Evolutionary conservation across 2,113 vertebrate species (phyloP), one percentile per base, ranked within the genome.

Genomic region (Amphiprion ocellaris): DNA sequence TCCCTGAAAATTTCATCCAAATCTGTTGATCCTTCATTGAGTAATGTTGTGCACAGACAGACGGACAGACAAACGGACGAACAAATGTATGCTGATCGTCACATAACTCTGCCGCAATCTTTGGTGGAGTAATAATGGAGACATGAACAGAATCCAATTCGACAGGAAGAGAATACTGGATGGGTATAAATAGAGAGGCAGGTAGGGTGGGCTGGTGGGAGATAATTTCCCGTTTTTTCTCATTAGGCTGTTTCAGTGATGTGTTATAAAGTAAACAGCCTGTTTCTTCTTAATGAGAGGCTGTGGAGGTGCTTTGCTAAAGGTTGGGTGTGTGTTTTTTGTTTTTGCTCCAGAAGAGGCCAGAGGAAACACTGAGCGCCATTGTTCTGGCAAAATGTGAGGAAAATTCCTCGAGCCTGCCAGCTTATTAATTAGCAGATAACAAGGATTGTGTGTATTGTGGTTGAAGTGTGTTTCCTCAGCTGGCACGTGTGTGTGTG

Each of bases 381-480:
- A 49, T 70, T 69, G 64, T 78, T 61, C 33, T 44, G n/a, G 53
- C 2, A 15, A 44, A 63, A 60, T 59, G 47, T 65, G 23, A 21
- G 53, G 26, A 50, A 50, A 17, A 4, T 37, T 2, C 46, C 37
- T 19, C 5, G 16, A 69, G 39, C 85, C 21, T 65, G 37, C 46
- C 8, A 24, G 46, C 16, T 72, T 77, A 72, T 69, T 83, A 83
- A 77, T 77, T 62, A 77, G 53, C 17, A 81, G 77, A 79, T 78
- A 81, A 72, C 44, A 23, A 37, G 64, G 64, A 72, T 55, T 55
- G 50, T 76, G 71, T 0, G 2, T 70, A 3, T 1, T 23, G 64
- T 50, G 52, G 50, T 19, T 47, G 37, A 61, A 52, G 16, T 49
- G 17, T 33, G 17, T 37, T 65, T 62, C 28, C 17, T 39, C 26